phyloP scores from a whole-genome alignment of 2,888 invertebrate species.

The Onthophagus sagittarius region DNA sequence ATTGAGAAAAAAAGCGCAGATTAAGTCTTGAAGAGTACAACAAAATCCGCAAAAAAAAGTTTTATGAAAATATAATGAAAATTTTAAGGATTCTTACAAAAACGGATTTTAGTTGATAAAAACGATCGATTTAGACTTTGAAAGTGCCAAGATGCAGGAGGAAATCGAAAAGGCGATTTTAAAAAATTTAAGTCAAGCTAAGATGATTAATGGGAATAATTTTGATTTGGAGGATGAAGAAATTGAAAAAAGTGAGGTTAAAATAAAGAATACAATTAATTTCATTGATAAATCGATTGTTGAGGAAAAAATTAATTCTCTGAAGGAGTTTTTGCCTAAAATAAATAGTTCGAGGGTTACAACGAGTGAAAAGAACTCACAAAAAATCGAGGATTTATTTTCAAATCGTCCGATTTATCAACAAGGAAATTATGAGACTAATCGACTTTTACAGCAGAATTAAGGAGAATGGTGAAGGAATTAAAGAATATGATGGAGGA shows the following conservation, averaged over 20 bases:
- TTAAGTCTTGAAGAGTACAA: slow-evolving; percentile 31
- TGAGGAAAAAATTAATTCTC: slow-evolving; percentile 21
- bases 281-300: slow-evolving; percentile 15
- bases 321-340: slow-evolving; percentile 24
- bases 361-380: not conserved
- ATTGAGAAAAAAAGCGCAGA: not conserved
- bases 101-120: not conserved
- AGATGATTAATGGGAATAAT: not conserved
- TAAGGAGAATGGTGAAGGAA: too few relatives aligned
- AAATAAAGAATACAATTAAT: not conserved
- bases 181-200: not conserved
- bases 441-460: slow-evolving; percentile 28
- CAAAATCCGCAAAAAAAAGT: slow-evolving; percentile 23
- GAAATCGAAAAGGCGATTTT: slow-evolving; percentile 17
- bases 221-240: slow-evolving; percentile 14
- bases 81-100: not conserved
- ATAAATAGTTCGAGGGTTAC: slow-evolving; percentile 1
- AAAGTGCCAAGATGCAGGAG: slow-evolving; percentile 13
- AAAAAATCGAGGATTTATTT: slow-evolving; percentile 18
- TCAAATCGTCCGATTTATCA: slow-evolving; percentile 18
- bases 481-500: too few relatives aligned
- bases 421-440: slow-evolving; percentile 23
- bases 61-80: not conserved
- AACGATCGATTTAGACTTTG: not conserved
- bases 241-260: not conserved